Conservation (phyloP, 1,140 invertebrate species). For the Lepidurus packardi region DNA sequence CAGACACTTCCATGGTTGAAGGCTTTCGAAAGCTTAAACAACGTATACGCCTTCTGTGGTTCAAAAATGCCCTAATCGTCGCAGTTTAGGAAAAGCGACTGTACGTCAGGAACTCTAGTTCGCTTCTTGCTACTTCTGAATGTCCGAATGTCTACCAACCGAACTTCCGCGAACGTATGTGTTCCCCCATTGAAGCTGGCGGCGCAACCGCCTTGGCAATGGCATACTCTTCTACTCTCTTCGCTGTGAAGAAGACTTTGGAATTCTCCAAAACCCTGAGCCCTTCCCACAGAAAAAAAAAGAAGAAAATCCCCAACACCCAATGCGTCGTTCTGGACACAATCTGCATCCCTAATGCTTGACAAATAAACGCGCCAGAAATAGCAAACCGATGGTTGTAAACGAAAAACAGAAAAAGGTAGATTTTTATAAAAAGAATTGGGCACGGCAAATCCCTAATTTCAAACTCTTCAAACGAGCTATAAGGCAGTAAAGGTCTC, state of each 20-base stretch:
- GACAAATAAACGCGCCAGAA: too few relatives aligned
- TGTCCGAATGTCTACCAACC: constrained; percentile 9
- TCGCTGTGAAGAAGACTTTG: background rate
- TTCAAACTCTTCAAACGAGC: too few relatives aligned
- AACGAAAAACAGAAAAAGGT: too few relatives aligned
- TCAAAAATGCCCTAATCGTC: background rate
- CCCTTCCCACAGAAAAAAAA: background rate
- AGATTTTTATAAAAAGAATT: too few relatives aligned
- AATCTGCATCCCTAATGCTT: too few relatives aligned
- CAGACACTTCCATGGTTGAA: background rate
- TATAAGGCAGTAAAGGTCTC: too few relatives aligned
- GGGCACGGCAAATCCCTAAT: too few relatives aligned
- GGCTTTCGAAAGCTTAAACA: background rate
- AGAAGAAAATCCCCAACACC: background rate
- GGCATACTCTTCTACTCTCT: background rate
- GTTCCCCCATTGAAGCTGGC: background rate
- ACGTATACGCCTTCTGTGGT: background rate
- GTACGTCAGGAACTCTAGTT: background rate
- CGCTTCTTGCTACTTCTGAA: background rate
- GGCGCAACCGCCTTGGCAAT: background rate
- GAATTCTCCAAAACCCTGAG: background rate
- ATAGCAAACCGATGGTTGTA: too few relatives aligned
- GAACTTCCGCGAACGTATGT: constrained; percentile 1
- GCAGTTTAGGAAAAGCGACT: background rate
- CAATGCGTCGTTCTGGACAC: too few relatives aligned